A percentile compares a stretch with the other conserved stretches of the same genome.
Evolutionary conservation across 2,888 invertebrate species (phyloP).

Genomic region (Ptilodon capucinus): DNA sequence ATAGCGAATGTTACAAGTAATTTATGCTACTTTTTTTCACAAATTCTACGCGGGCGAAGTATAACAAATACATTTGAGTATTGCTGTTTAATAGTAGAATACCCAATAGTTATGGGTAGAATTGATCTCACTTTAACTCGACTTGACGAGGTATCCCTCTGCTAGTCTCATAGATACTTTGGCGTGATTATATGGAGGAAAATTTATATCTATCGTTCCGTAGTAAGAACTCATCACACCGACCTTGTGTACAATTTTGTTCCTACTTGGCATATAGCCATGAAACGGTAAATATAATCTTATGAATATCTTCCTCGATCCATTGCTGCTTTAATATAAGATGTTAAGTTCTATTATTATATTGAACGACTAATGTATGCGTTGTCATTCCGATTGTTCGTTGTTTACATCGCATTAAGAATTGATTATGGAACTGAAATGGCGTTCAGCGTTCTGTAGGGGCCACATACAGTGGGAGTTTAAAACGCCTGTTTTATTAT

Average conservation of each 20-base stretch:
- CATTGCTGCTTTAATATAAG: slow-evolving; percentile 16
- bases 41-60: too few relatives aligned
- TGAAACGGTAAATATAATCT: slow-evolving; percentile 10
- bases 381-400: slow-evolving; percentile 15
- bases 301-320: slow-evolving; percentile 5
- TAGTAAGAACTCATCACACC: background rate
- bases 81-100: too few relatives aligned
- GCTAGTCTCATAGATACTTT: background rate
- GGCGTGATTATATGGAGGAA: background rate
- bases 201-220: background rate
- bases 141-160: too few relatives aligned
- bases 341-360: background rate
- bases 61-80: too few relatives aligned
- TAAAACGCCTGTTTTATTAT: slow-evolving; percentile 3
- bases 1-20: too few relatives aligned
- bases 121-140: too few relatives aligned
- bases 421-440: slow-evolving; percentile 34
- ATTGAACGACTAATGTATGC: slow-evolving; percentile 1
- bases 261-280: slow-evolving; percentile 68
- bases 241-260: slow-evolving; percentile 51
- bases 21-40: too few relatives aligned
- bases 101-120: too few relatives aligned
- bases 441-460: slow-evolving; percentile 29
- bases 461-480: slow-evolving; percentile 12
- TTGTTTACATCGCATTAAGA: slow-evolving; percentile 30